Evolutionary conservation across 2,888 invertebrate species (phyloP).

Genomic region (Melitaea athalia): DNA sequence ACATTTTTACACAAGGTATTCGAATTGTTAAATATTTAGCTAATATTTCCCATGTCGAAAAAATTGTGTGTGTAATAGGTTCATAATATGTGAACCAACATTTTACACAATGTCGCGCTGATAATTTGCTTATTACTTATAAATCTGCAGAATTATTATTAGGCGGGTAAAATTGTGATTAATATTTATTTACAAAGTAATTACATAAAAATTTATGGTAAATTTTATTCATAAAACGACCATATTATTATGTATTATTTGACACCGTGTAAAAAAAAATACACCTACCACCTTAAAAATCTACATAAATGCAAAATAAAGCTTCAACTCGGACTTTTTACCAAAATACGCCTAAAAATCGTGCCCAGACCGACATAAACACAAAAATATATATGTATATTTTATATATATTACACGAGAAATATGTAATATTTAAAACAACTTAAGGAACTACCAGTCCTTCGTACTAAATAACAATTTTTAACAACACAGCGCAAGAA

Average conservation of each 20-base stretch:
- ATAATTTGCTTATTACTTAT: not conserved
- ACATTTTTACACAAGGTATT: not conserved
- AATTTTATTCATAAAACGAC: not conserved
- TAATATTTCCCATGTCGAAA: no score
- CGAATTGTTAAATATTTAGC: no score
- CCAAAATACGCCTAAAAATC: conserved; percentile 25
- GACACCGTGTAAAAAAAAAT: not conserved
- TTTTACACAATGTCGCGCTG: not conserved
- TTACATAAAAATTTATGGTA: not conserved
- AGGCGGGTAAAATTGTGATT: not conserved
- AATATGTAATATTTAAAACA: conserved; percentile 25
- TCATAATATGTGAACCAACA: not conserved
- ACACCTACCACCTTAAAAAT: conserved; percentile 18
- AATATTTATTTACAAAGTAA: not conserved
- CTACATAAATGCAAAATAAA: conserved; percentile 26
- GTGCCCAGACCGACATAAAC: conserved; percentile 11
- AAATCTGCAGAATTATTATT: not conserved
- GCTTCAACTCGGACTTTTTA: not conserved
- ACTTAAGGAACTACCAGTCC: conserved; percentile 42
- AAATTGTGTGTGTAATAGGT: no score
- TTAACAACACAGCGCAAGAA: conserved; percentile 12
- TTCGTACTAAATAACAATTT: conserved; percentile 36
- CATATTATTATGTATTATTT: no score
- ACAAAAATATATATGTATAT: conserved; percentile 19
- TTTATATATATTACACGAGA: conserved; percentile 30